These are phyloP conservation scores for Andinoacara biseriatus DNA, from an alignment of 2,113 vertebrate genomes.

Conservation along the genomic window DNA sequence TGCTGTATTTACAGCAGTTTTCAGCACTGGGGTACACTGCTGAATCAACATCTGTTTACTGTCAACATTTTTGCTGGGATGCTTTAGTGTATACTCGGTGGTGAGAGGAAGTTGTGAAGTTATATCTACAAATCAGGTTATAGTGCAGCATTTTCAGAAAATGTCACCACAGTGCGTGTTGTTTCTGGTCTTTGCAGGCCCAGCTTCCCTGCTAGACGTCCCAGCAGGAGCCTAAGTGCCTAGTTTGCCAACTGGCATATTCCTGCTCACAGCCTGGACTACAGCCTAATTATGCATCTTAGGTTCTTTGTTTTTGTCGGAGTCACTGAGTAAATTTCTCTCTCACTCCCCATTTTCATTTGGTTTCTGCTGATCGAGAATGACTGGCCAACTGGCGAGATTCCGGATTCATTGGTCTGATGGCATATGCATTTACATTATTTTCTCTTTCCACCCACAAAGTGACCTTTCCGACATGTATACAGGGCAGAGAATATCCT, in stretches of 20 bases:
- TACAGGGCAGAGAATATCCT: constrained; percentile 11
- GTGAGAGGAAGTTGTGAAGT: not conserved
- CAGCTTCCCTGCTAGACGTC: constrained; percentile 44
- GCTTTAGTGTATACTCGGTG: not conserved
- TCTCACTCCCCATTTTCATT: constrained; percentile 55
- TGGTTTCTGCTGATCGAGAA: constrained; percentile 46
- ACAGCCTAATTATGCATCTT: constrained; percentile 63
- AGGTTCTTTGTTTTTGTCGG: constrained; percentile 60
- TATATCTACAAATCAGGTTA: constrained; percentile 31
- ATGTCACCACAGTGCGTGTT: constrained; percentile 35
- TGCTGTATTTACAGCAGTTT: constrained; percentile 11
- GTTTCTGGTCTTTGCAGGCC: constrained; percentile 42
- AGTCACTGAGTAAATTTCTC: constrained; percentile 51
- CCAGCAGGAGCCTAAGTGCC: constrained; percentile 53
- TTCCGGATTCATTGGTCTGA: constrained; percentile 35
- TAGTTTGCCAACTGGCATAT: constrained; percentile 64
- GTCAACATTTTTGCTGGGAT: constrained; percentile 19
- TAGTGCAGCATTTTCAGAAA: constrained; percentile 15
- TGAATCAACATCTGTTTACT: constrained; percentile 21
- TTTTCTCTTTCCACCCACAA: constrained; percentile 43
- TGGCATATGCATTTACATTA: constrained; percentile 53
- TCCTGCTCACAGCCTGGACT: constrained; percentile 52
- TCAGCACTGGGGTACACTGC: not conserved
- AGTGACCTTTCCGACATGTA: constrained; percentile 41
- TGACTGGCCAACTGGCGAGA: constrained; percentile 50